Base-by-base conservation (phyloP, 2,113 vertebrate species). In the Albula goreensis region DNA sequence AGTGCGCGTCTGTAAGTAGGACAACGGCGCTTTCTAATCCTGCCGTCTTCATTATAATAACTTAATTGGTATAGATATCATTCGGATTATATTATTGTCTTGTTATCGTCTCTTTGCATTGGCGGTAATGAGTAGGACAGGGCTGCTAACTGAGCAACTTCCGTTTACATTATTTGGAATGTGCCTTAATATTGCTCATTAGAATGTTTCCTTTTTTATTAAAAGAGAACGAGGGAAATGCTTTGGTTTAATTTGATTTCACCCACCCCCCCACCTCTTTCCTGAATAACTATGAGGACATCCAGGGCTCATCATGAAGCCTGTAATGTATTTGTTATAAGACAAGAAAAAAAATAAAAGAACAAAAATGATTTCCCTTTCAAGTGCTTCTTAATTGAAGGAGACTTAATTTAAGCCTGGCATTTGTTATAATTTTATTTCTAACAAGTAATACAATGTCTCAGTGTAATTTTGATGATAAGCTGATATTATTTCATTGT, bases 281-380 rank as follows among this genome's bases (percentile, higher is more conserved):
- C 85, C 86, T 88, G 92, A 92, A 91, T 90, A 92, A 92, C 90
- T 91, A 87, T 2, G 51, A 88, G 88, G 86, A 89, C 86, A 87
- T 90, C 89, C 87, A 78, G 87, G 22, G 89, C 93, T 93, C 92
- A 92, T 93, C 92, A 96, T 91, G 1, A 41, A 12, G 91, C 89
- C 92, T 92, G 94, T 91, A 93, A 93, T 94, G 91, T 89, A 89
- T 95, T 94, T 94, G 92, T 94, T 94, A 90, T 89, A 92, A 89
- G 86, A 92, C 51, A 86, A 92, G 88, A 94, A 90, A 90, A 86
- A 87, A 86, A 86, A 87, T 86, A 90, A 90, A 86, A 87, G 85
- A 86, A 88, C 51, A 84, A 11, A 87, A 88, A 89, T 89, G 87
- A 91, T 92, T 92, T 90, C 86, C 90, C 88, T 87, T 90, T 89